Evolutionary conservation across 2,113 vertebrate species (phyloP), one percentile per base, ranked within the genome.

Genomic region (Atrichornis clamosus): DNA sequence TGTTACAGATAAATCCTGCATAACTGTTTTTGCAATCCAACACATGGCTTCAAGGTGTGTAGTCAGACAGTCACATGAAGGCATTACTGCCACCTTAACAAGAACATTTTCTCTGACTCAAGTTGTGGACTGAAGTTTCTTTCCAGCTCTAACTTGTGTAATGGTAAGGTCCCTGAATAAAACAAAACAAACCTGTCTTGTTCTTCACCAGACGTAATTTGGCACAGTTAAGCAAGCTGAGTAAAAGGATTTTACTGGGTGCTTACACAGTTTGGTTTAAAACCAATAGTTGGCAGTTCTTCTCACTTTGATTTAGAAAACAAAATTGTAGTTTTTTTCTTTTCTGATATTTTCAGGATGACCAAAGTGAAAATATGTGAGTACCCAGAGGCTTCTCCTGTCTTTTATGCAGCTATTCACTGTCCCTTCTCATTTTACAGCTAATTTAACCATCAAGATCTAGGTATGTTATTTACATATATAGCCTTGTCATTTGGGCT

Each of bases 1-100:
- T 58, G 8, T 52, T 35, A 58, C 30, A 64, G 50, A n/a, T 33
- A 58, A 46, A 53, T 9, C 30, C 17, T 64, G 33, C 3, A 30
- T 52, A 62, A 35, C 19, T 73, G 5, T 5, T 89, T 89, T 24
- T 83, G 16, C 27, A 39, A 32, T 67, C 15, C n/a, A 72, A 41
- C 18, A 37, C 10, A 13, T 0, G 0, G 19, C 32, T 67, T 58
- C 21, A 24, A 35, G 20, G 33, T 13, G 19, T 9, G 8, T 16
- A 67, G 28, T 50, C 44, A 87, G 42, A 62, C 41, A 64, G 27
- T 55, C 39, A n/a, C 13, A 50, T 26, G 26, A 50, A 69, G 6
- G 19, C 7, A 19, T 53, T 78, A 67, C 16, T 35, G 23, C 11
- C 9, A 19, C 32, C 28, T 78, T 70, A 55, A 46, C 5, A 76